Evolutionary conservation across 2,113 vertebrate genomes (phyloP).

Genomic region (Cheilinus undulatus): DNA sequence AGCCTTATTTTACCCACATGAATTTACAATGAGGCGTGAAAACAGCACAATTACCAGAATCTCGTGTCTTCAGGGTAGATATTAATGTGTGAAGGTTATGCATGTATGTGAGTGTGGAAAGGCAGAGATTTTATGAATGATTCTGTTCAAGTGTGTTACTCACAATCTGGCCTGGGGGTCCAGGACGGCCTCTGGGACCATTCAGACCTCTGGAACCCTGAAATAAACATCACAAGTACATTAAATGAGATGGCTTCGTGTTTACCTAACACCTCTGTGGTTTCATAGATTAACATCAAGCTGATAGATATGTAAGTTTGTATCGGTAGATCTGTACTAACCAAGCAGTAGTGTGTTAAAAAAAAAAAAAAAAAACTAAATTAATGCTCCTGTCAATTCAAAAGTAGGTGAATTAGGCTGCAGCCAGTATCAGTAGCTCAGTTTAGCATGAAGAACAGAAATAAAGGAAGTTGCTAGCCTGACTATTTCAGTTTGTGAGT

Average conservation of each 20-base stretch:
- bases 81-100: not conserved
- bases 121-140: too few species aligned
- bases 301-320: too few species aligned
- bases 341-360: too few species aligned
- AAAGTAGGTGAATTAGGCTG: too few species aligned
- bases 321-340: too few species aligned
- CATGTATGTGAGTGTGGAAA: not conserved
- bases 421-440: not conserved
- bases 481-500: too few species aligned
- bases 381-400: too few species aligned
- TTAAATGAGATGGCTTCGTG: too few species aligned
- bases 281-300: too few species aligned
- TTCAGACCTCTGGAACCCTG: slow-evolving; percentile 86
- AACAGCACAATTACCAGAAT: not conserved
- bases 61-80: not conserved
- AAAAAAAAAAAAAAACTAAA: too few species aligned
- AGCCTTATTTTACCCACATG: not conserved
- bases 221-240: slow-evolving; percentile 35
- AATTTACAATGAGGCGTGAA: not conserved
- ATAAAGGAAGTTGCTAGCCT: not conserved
- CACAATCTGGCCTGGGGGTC: slow-evolving; percentile 85
- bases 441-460: not conserved
- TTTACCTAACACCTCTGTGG: too few species aligned
- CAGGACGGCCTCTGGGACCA: slow-evolving; percentile 86
- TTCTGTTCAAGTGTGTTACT: slow-evolving; percentile 52